Conservation (phyloP, 2,888 invertebrate species). For the Scrobipalpa atriplicella region DNA sequence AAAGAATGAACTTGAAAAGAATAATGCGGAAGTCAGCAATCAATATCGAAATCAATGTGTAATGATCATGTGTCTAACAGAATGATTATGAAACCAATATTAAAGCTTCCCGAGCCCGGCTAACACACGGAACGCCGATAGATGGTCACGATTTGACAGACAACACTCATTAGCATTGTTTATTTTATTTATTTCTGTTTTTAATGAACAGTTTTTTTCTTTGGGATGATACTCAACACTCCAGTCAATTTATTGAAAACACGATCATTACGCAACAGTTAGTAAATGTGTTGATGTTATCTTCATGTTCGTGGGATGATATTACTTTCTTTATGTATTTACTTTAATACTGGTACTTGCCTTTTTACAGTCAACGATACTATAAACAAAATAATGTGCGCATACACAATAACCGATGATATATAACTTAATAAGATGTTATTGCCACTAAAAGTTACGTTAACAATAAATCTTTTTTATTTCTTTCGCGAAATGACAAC, state of each 20-base stretch:
- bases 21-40: constrained; percentile 75
- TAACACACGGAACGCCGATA: constrained; percentile 33
- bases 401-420: constrained; percentile 26
- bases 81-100: constrained; percentile 72
- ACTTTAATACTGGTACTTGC: constrained; percentile 12
- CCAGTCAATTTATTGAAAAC: not conserved
- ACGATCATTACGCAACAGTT: constrained; percentile 17
- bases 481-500: constrained; percentile 58
- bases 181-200: constrained; percentile 56
- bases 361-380: constrained; percentile 20
- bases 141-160: constrained; percentile 47
- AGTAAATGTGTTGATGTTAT: not conserved
- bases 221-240: constrained; percentile 24
- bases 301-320: constrained; percentile 20
- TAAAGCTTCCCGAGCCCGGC: constrained; percentile 40
- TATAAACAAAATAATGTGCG: constrained; percentile 17
- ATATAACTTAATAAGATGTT: constrained; percentile 46
- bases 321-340: constrained; percentile 27
- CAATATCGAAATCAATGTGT: constrained; percentile 72
- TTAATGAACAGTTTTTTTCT: constrained; percentile 53
- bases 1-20: constrained; percentile 49
- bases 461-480: constrained; percentile 68
- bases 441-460: constrained; percentile 53
- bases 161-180: constrained; percentile 72
- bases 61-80: constrained; percentile 69